Evolutionary conservation across 2,888 invertebrate genomes (phyloP), one percentile per base, ranked within the genome.

Genomic region (Antheraea yamamai): DNA sequence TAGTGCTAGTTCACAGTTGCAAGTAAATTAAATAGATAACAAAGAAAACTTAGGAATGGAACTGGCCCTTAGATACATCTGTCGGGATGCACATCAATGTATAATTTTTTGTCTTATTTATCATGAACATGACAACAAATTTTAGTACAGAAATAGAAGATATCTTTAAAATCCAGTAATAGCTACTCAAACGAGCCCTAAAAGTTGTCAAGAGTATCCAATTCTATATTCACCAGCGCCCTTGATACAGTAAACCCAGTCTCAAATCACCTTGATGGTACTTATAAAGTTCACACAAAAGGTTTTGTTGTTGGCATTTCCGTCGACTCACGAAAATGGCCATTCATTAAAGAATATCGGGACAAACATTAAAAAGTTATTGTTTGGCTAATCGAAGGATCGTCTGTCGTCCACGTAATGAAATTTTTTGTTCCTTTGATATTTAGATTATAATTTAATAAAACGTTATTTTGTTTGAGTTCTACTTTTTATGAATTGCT

Each of bases 291-390:
- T 76, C 82, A 81, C 26, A 81, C 78, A 30, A 73, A 73, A 39
- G 79, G 79, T 82, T 76, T 82, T 81, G 78, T 81, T 78, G 76
- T 75, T 82, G 85, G 78, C 82, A 84, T 84, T 85, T 83, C 73
- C 78, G 23, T 76, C 75, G 73, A 74, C 73, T 30, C 73, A 71
- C 70, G 35, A 75, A 75, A 75, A 61, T 18, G n/a, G 18, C 51
- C 23, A 71, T 75, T 51, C 70, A 64, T 73, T 51, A 51, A 75
- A 61, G 16, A 30, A 70, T 70, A 70, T 70, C 70, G 39, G 39
- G 70, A 39, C 70, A 39, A 70, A 70, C 70, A 70, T 70, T 70
- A 70, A 70, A 70, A 70, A 70, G 70, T 70, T 70, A 70, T 70
- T 70, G 70, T 70, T 70, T 70, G 39, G 70, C 39, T 70, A 70